Conservation (phyloP, 2,888 invertebrate genomes). For the Tenthredo notha region DNA sequence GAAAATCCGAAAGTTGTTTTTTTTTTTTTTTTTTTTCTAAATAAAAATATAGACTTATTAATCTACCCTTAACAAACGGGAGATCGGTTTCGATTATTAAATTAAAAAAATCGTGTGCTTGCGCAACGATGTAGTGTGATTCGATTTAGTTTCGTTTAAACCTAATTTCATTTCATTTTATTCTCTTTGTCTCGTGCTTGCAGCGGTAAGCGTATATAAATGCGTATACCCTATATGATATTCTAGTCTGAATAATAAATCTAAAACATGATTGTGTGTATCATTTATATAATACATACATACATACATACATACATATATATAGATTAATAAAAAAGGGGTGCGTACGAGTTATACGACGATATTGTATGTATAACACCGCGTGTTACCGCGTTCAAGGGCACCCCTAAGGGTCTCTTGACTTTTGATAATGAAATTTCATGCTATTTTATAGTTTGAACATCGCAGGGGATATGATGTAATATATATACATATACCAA, state of each 20-base stretch:
- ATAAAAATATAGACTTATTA: not conserved
- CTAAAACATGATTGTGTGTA: not conserved
- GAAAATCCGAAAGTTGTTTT: not conserved
- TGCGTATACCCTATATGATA: not conserved
- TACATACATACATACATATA: not conserved
- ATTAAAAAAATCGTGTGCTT: not conserved
- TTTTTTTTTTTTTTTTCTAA: too few species aligned
- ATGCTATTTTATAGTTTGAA: not conserved
- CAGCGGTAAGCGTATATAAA: too few species aligned
- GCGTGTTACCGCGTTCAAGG: not conserved
- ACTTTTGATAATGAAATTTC: slow-evolving; percentile 42
- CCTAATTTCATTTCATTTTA: not conserved
- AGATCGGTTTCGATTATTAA: not conserved
- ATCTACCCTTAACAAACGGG: not conserved
- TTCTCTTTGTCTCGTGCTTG: not conserved
- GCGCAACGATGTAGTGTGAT: not conserved
- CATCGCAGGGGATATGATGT: not conserved
- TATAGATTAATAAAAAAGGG: not conserved
- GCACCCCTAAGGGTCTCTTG: not conserved
- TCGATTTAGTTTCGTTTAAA: slow-evolving; percentile 1
- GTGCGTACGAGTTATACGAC: not conserved
- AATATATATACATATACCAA: too few species aligned
- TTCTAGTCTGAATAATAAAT: not conserved
- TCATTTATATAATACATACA: not conserved
- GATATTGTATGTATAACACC: not conserved